Base-by-base conservation (phyloP, 2,113 vertebrate genomes). In the Nymphicus hollandicus region DNA sequence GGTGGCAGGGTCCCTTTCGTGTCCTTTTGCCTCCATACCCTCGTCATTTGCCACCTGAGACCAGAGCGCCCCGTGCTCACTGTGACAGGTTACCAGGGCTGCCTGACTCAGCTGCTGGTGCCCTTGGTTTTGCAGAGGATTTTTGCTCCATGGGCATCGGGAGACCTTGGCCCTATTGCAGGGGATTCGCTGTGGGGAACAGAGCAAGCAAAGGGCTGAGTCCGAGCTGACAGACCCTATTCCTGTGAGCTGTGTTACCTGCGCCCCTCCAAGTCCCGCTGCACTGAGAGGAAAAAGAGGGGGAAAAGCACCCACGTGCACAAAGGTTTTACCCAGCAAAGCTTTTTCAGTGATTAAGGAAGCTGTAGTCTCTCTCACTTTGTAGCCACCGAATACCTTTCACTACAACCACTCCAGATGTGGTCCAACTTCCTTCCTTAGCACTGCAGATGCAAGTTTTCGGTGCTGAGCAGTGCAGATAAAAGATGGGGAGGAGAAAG, bases 351-450 rank as follows among this genome's bases (percentile, higher is more conserved):
- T 91, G 91, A 50, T 81, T 70, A 14, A 85, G 72, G 86, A 77
- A 71, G 31, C 46, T 50, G 5, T 49, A 43, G 28, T 39, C 29
- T 95, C 15, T 93, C 81, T 95, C 19, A 5, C 72, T 95, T 65
- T 76, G 73, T 88, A 83, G 91, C 80, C 91, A 69, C 93, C 79
- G 31, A 93, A 81, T 77, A 23, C 92, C 87, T 97, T 95, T 96
- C 91, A 88, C 83, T 87, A 64, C 47, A 91, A 95, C 47, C 77
- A 70, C 79, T 92, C 81, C 72, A 90, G 81, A 90, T 91, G 95
- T 77, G 95, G 86, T 91, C 86, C 90, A 81, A 39, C 91, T 97
- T 96, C 93, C 95, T 97, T 96, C 88, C 96, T 93, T 95, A 79
- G 56, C 93, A 46, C 19, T 76, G 46, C 88, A 96, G 87, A 95